These are phyloP conservation scores for Patella ulyssiponensis DNA, from an alignment of 2,888 invertebrate genomes.

Conservation along the genomic window DNA sequence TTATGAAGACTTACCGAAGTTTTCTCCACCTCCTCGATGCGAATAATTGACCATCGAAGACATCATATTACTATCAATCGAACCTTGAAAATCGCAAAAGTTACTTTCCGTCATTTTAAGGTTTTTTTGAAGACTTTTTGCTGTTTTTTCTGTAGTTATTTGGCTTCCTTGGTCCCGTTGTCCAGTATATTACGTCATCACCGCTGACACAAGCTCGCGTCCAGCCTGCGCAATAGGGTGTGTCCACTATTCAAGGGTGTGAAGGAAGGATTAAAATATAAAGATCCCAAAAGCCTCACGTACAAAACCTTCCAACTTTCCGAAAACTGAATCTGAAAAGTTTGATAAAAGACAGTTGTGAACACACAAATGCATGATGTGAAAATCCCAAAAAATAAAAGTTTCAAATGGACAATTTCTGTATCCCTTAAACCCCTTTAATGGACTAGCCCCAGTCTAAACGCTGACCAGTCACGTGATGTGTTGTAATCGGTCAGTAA, in stretches of 20 bases:
- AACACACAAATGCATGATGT: too few relatives aligned
- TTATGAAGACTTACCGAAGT: constrained; percentile 7
- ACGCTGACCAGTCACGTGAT: constrained; percentile 6
- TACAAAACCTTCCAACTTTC: too few relatives aligned
- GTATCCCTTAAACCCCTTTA: neutral
- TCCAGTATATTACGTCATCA: constrained; percentile 50
- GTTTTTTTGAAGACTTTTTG: neutral
- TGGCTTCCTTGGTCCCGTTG: constrained; percentile 3
- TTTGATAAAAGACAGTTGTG: too few relatives aligned
- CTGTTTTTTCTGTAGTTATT: neutral
- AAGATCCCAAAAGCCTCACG: too few relatives aligned
- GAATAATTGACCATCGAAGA: constrained; percentile 2
- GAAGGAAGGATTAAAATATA: too few relatives aligned
- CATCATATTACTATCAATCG: neutral
- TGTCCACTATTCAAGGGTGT: constrained; percentile 29
- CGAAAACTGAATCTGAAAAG: too few relatives aligned
- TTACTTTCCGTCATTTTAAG: neutral
- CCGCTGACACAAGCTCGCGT: constrained; percentile 45
- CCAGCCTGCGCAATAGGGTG: constrained; percentile 48
- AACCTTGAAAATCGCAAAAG: constrained; percentile 4
- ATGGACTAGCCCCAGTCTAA: neutral
- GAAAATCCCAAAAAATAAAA: too few relatives aligned
- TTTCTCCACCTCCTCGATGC: neutral
- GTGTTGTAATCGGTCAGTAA: neutral
- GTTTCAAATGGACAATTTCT: too few relatives aligned